Conservation (phyloP, 2,888 invertebrate species). For the Tachina grossa region DNA sequence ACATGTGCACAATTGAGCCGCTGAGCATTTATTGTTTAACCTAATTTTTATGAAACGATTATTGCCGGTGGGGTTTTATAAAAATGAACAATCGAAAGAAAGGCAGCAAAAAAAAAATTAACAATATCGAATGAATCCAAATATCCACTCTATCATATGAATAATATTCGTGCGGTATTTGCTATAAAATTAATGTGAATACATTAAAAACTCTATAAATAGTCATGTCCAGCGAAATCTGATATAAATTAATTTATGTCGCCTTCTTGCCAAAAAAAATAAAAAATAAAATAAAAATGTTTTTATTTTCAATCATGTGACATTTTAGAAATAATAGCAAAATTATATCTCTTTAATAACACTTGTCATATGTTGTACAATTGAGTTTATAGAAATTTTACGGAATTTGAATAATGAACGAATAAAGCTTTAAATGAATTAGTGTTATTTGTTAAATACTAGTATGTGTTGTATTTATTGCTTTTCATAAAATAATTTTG, state of each 20-base stretch:
- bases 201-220: slow-evolving; percentile 24
- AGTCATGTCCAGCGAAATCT: slow-evolving; percentile 39
- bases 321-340: slow-evolving; percentile 8
- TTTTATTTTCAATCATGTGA: slow-evolving; percentile 11
- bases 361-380: slow-evolving; percentile 35
- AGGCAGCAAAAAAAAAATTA: background rate
- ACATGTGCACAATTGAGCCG: background rate
- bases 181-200: slow-evolving; percentile 29
- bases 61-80: slow-evolving; percentile 45
- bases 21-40: slow-evolving; percentile 45
- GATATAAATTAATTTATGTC: slow-evolving; percentile 65
- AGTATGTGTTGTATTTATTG: slow-evolving; percentile 39
- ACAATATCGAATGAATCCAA: slow-evolving; percentile 1
- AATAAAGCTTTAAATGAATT: slow-evolving; percentile 3
- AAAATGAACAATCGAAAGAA: slow-evolving; percentile 32
- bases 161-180: background rate
- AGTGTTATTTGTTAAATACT: slow-evolving; percentile 9
- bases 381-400: slow-evolving; percentile 19
- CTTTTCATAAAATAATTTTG: background rate
- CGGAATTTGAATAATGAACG: background rate
- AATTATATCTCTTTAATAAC: slow-evolving; percentile 29
- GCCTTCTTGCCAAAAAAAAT: slow-evolving; percentile 44
- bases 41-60: slow-evolving; percentile 59
- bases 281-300: background rate
- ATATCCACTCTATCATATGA: slow-evolving; percentile 17